Percentiles rank a stretch among this genome's conserved stretches.
Conservation (phyloP, 2,113 vertebrate genomes). For the Brachyhypopomus occidentalis region DNA sequence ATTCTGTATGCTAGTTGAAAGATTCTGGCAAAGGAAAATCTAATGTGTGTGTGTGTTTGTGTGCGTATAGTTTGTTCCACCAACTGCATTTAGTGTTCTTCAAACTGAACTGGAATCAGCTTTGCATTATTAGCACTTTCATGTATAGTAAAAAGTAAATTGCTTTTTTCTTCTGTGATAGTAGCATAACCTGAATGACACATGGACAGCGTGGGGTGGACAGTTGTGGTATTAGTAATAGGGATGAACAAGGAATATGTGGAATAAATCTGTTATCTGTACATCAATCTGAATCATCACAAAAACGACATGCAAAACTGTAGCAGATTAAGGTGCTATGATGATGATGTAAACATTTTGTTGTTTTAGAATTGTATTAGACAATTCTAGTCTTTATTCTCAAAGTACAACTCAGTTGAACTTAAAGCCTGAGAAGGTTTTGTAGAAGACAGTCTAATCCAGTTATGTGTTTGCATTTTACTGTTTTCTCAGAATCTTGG, state of each 20-base stretch:
- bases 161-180: too few relatives aligned
- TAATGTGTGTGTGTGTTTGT: background rate
- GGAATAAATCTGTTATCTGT: background rate
- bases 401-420: background rate
- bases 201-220: too few relatives aligned
- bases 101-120: background rate
- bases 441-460: conserved; percentile 9
- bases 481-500: conserved; percentile 67
- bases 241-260: background rate
- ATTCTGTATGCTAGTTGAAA: background rate
- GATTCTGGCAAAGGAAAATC: conserved; percentile 14
- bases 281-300: background rate
- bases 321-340: background rate
- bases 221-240: background rate
- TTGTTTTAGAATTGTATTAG: too few relatives aligned
- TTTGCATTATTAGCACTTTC: too few relatives aligned
- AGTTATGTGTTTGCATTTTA: conserved; percentile 57
- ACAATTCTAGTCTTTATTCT: background rate
- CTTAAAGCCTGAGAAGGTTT: background rate
- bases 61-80: background rate
- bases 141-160: too few relatives aligned
- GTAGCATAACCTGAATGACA: too few relatives aligned
- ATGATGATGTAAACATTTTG: too few relatives aligned
- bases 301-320: background rate
- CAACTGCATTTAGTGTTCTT: background rate